phyloP scores from a whole-genome alignment of 1,140 invertebrate species.

The Streblospio benedicti region DNA sequence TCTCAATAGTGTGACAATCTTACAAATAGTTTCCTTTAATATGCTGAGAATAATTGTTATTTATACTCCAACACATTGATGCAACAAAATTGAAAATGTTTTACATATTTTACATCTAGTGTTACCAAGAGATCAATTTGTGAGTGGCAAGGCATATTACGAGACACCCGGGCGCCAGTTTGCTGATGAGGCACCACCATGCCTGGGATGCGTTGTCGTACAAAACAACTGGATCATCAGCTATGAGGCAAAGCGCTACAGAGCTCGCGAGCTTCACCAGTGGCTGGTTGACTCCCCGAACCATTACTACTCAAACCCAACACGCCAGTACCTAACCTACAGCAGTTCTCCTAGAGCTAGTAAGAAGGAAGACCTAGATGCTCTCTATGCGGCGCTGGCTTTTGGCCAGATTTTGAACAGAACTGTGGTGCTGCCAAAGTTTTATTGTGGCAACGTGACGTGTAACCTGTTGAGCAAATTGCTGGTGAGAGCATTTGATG shows the following conservation, averaged over 20 bases:
- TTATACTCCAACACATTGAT: too few relatives aligned
- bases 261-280: background rate
- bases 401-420: conserved; percentile 2
- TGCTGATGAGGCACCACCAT: too few relatives aligned
- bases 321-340: conserved; percentile 1
- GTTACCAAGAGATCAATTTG: too few relatives aligned
- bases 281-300: conserved; percentile 1
- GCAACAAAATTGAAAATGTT: too few relatives aligned
- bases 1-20: too few relatives aligned
- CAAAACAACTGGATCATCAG: conserved; percentile 12
- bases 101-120: too few relatives aligned
- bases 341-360: background rate
- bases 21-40: too few relatives aligned
- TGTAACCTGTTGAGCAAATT: background rate
- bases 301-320: conserved; percentile 1
- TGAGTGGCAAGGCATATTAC: too few relatives aligned
- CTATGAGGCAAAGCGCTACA: conserved; percentile 3
- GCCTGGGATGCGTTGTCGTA: background rate
- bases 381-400: background rate
- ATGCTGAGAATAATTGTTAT: too few relatives aligned
- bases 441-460: background rate
- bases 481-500: background rate
- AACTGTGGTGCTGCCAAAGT: conserved; percentile 11
- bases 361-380: background rate
- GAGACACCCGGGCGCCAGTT: too few relatives aligned